Conservation (phyloP, 2,797 vertebrate species). For the Chromobotia macracanthus region DNA sequence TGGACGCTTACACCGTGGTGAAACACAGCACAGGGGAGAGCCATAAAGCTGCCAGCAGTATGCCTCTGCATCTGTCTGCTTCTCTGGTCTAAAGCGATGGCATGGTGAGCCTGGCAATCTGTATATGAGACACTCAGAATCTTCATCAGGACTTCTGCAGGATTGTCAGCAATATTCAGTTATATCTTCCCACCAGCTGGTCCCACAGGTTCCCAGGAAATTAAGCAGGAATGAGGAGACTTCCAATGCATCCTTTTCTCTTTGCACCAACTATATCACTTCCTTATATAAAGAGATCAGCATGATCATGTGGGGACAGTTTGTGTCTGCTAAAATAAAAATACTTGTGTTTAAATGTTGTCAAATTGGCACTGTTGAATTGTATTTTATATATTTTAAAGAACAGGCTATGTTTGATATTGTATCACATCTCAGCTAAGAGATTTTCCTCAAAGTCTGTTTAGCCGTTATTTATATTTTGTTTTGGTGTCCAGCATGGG, state of each 20-base stretch:
- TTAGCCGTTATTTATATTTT: no score
- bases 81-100: constrained; percentile 70
- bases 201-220: constrained; percentile 69
- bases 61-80: constrained; percentile 54
- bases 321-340: constrained; percentile 49
- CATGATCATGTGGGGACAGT: constrained; percentile 48
- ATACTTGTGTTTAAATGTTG: no score
- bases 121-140: constrained; percentile 43
- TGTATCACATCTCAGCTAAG: no score
- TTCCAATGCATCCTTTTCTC: constrained; percentile 36
- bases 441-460: no score
- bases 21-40: not conserved
- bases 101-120: constrained; percentile 52
- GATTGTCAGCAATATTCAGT: constrained; percentile 74
- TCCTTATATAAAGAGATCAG: constrained; percentile 51
- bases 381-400: no score
- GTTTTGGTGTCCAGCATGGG: no score
- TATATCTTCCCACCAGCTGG: constrained; percentile 69
- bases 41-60: constrained; percentile 19
- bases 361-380: no score
- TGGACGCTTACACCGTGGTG: not conserved
- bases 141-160: constrained; percentile 66
- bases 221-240: constrained; percentile 64
- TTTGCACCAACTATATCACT: constrained; percentile 61
- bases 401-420: no score